Base-by-base conservation (phyloP, 2,888 invertebrate genomes). In the Subacronicta megacephala region DNA sequence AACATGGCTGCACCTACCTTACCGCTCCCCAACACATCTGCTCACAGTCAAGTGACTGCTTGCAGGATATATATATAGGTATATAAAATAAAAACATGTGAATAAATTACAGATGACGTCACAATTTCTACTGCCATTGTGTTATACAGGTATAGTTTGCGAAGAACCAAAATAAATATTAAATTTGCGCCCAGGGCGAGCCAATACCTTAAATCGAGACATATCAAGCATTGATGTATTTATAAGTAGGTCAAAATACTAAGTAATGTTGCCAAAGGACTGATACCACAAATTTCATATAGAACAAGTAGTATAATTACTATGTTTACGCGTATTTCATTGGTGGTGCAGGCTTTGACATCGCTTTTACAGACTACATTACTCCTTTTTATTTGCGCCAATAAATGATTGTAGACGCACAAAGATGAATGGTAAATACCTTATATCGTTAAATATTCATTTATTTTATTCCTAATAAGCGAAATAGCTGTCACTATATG, bases 271-370 rank as follows among this genome's bases (percentile, higher is more conserved):
- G 18, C 37, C 29, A 36, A 17, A 12, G 36, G 17, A 20, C 7
- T 51, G 12, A 23, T 7, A 46, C 26, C 15, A 42, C 13, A 12
- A n/a, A 13, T 2, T 29, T 15, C 29, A 29, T 23, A 23, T 41
- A 16, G 4, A 44, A 45, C 9, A 37, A 54, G 50, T 50, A 37
- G 7, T 2, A 10, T 26, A 26, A 26, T 26, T 26, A 26, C 59
- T 43, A 29, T 41, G 66, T 59, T n/a, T 65, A 71, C 50, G 49
- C 13, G 7, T 44, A 13, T 18, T 20, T 37, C n/a, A n/a, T n/a
- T n/a, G 36, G 59, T 41, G 55, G 17, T 36, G 53, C 29, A 66
- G 54, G 61, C 35, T 26, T 31, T 49, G 60, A 52, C 71, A 51
- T 41, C 17, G 23, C 2, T 17, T n/a, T 37, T 4, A 13, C 20